phyloP scores from a whole-genome alignment of 2,113 vertebrate species.

The Pachycephala philippinensis region DNA sequence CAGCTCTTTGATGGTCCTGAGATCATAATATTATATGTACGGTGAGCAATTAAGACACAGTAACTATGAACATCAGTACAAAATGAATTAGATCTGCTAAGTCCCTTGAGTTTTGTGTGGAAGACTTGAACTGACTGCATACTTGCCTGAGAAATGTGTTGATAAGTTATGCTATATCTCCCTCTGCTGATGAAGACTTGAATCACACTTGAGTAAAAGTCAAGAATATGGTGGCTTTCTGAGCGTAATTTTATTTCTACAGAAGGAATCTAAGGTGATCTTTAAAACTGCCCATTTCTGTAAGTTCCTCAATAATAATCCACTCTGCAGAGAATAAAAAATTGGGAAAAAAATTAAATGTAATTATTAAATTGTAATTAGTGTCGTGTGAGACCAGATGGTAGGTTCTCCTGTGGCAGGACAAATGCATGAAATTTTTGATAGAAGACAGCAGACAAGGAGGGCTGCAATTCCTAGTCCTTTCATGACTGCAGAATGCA shows the following conservation, averaged over 20 bases:
- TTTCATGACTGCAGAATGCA: not conserved
- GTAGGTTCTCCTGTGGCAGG: not conserved
- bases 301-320: not conserved
- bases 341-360: not conserved
- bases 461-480: not conserved
- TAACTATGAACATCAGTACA: not conserved
- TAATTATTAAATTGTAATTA: not conserved
- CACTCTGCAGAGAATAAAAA: not conserved
- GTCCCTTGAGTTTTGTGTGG: not conserved
- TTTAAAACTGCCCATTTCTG: not conserved
- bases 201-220: not conserved
- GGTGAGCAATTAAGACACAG: not conserved
- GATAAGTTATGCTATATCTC: not conserved
- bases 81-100: not conserved
- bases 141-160: not conserved
- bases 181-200: not conserved
- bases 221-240: not conserved
- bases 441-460: not conserved
- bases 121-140: not conserved
- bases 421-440: not conserved
- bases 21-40: too few species aligned
- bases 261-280: not conserved
- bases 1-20: not conserved
- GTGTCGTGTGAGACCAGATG: fast-evolving
- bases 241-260: not conserved